Evolutionary conservation across 1,140 invertebrate species (phyloP).

Genomic region (Adoxophyes honmai): DNA sequence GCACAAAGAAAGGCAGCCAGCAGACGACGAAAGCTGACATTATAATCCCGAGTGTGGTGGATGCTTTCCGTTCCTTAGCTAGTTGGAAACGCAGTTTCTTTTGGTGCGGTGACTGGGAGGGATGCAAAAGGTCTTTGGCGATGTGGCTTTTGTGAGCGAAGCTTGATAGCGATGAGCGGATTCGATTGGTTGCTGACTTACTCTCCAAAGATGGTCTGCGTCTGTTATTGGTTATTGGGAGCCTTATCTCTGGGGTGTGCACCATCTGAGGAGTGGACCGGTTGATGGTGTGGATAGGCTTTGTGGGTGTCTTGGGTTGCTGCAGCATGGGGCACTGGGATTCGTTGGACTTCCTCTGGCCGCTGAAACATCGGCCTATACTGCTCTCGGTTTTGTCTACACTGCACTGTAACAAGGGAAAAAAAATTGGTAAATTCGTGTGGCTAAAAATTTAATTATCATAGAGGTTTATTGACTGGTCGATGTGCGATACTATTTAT

Average conservation of each 20-base stretch:
- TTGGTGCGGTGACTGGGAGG: constrained; percentile 78
- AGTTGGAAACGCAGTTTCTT: constrained; percentile 89
- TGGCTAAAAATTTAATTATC: too few relatives aligned
- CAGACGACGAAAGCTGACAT: constrained; percentile 98
- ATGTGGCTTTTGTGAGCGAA: constrained; percentile 74
- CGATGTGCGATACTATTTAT: too few relatives aligned
- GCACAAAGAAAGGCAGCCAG: constrained; percentile 98
- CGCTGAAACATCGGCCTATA: constrained; percentile 80
- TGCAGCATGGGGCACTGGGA: constrained; percentile 85
- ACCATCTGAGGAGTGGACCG: constrained; percentile 50
- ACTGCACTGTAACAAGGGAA: constrained; percentile 82
- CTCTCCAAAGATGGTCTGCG: constrained; percentile 57
- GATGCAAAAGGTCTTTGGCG: constrained; percentile 65
- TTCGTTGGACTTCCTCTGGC: constrained; percentile 83
- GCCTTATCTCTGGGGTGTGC: constrained; percentile 52
- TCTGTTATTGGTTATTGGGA: constrained; percentile 42
- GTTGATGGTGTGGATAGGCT: constrained; percentile 67
- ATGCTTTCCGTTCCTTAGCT: constrained; percentile 95
- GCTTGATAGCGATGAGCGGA: constrained; percentile 66
- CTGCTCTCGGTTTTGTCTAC: constrained; percentile 75
- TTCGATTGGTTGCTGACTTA: constrained; percentile 64
- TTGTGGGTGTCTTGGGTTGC: constrained; percentile 65
- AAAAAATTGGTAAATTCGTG: too few relatives aligned
- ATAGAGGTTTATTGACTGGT: too few relatives aligned
- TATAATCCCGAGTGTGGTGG: constrained; percentile 97